These are phyloP conservation scores for Rhorus exstirpatorius DNA, from an alignment of 2,888 invertebrate genomes.

Conservation along the genomic window DNA sequence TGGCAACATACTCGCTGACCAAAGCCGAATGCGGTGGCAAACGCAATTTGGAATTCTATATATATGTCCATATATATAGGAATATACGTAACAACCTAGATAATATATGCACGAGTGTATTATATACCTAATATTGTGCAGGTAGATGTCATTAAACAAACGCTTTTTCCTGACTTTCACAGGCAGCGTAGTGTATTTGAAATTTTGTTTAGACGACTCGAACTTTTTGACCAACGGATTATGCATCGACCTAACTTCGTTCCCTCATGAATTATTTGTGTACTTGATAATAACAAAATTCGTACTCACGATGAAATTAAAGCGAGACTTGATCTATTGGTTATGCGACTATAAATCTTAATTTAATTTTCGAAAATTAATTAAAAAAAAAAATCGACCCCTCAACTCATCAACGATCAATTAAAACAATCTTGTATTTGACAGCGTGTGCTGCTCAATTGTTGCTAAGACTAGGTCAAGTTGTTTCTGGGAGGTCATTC, in stretches of 20 bases:
- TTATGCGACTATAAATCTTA: not conserved
- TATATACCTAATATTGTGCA: not conserved
- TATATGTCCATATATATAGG: no score
- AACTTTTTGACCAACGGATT: no score
- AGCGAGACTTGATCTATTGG: no score
- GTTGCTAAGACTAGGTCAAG: not conserved
- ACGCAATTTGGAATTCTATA: constrained; percentile 41
- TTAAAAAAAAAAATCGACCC: not conserved
- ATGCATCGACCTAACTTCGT: no score
- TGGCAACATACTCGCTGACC: constrained; percentile 37
- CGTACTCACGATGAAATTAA: no score
- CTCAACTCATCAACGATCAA: not conserved
- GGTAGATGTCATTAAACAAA: not conserved
- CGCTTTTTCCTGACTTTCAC: not conserved
- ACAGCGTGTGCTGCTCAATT: not conserved
- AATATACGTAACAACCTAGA: not conserved
- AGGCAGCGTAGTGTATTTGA: no score
- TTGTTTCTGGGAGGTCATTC: no score
- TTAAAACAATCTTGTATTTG: no score
- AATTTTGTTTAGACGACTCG: no score
- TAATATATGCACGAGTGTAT: not conserved
- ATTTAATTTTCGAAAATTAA: not conserved
- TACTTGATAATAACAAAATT: no score
- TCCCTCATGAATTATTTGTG: no score
- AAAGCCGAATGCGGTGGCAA: constrained; percentile 25